phyloP scores from a whole-genome alignment of 2,888 invertebrate species.

The Hololepta plana region DNA sequence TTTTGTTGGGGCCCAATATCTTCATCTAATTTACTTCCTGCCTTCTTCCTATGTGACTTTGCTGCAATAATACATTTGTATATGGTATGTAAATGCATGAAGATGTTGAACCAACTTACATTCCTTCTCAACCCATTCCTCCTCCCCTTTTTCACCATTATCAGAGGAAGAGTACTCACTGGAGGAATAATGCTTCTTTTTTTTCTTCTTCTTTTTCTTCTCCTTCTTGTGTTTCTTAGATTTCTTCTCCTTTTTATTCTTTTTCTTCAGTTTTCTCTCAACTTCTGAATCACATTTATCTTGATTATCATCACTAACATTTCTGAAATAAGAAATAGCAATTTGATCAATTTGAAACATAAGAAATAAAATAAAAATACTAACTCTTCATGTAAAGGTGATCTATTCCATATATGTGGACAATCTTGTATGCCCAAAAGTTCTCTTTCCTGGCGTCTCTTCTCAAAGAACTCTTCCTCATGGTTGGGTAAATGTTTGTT shows the following conservation, averaged over 20 bases:
- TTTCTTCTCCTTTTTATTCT: conserved; percentile 30
- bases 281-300: conserved; percentile 7
- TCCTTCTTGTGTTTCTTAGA: conserved; percentile 29
- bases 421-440: conserved; percentile 52
- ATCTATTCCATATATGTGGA: conserved; percentile 55
- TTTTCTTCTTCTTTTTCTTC: conserved; percentile 33
- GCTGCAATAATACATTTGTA: no score
- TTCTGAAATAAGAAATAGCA: no score
- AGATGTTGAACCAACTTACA: no score
- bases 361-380: conserved; percentile 16
- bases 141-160: conserved; percentile 29
- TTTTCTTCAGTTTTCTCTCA: conserved; percentile 16
- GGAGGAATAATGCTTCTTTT: conserved; percentile 28
- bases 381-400: conserved; percentile 50
- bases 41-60: conserved; percentile 1
- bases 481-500: no score
- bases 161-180: conserved; percentile 20
- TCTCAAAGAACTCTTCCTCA: conserved; percentile 51
- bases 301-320: conserved; percentile 4
- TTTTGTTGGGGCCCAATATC: conserved; percentile 49
- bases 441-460: conserved; percentile 54
- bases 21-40: conserved; percentile 22
- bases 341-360: no score
- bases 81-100: no score
- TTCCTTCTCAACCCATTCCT: conserved; percentile 58